Base-by-base conservation (phyloP, 2,113 vertebrate genomes). In the Corythoichthys intestinalis region DNA sequence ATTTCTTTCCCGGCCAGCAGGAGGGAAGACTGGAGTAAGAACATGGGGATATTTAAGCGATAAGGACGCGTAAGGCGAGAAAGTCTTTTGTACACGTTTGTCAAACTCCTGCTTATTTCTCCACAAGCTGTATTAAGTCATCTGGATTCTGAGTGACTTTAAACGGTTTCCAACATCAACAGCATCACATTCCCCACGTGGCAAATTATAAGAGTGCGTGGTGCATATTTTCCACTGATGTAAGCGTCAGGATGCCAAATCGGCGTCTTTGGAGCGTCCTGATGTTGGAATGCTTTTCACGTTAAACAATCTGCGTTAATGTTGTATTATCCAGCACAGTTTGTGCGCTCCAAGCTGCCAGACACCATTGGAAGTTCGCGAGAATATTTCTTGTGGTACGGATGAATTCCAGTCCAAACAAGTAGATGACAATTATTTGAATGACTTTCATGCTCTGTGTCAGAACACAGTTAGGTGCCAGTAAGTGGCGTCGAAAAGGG, bases 171-270 rank as follows among this genome's bases (percentile, higher is more conserved):
- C 86, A 81, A 75, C 75, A 69, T 65, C 74, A 81, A 79, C 85
- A 75, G 53, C 73, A 44, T 62, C 78, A 34, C 73, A 62, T 76
- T 75, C 71, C 76, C 80, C 71, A 59, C 76, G 77, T 65, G 74
- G 78, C 73, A 44, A 66, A 61, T 65, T 59, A 28, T 54, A 72
- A 66, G 67, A 54, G 76, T 67, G 77, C 64, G 65, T 61, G 14
- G 10, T 75, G 69, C 75, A 72, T 20, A 67, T 70, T 87, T 86
- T 87, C 83, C 85, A 77, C 79, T 84, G 83, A 84, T 74, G 83
- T 89, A 84, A 87, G 80, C 78, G 57, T 69, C 77, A 74, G 74
- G 76, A 82, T 0, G 4, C 56, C 49, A 58, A 71, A 70, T 81
- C 61, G 70, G 74, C 72, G 79, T 69, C 69, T 70, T 72, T 75